Evolutionary conservation across 1,140 invertebrate genomes (phyloP).

Genomic region (Drosophila grimshawi): DNA sequence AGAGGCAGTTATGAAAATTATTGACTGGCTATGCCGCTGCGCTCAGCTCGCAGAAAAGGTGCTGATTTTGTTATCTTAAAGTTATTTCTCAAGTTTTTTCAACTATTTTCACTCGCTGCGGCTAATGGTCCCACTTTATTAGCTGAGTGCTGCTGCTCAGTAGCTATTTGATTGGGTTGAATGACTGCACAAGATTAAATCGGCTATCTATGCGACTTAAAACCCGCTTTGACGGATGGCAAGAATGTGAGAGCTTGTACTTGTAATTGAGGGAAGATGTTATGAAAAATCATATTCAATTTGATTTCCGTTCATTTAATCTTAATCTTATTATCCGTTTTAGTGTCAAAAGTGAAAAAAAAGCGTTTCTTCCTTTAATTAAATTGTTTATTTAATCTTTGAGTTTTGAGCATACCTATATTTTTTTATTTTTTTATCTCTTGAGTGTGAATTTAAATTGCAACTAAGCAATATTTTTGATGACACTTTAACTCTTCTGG

Average conservation of each 20-base stretch:
- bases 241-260: background rate
- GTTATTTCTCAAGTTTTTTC: slow-evolving; percentile 33
- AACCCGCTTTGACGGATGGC: slow-evolving; percentile 6
- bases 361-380: too few species aligned
- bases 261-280: background rate
- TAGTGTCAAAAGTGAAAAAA: too few species aligned
- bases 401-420: too few species aligned
- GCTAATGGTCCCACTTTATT: slow-evolving; percentile 39
- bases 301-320: too few species aligned
- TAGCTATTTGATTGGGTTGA: slow-evolving; percentile 32
- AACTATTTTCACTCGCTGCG: slow-evolving; percentile 43
- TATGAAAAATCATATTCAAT: background rate
- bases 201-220: slow-evolving; percentile 30
- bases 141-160: slow-evolving; percentile 14
- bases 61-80: slow-evolving; percentile 8
- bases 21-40: slow-evolving; percentile 54
- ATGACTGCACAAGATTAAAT: slow-evolving; percentile 39
- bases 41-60: slow-evolving; percentile 28
- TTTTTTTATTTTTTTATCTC: too few species aligned
- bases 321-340: too few species aligned
- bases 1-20: slow-evolving; percentile 81
- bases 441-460: too few species aligned
- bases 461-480: too few species aligned
- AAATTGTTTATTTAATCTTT: too few species aligned
- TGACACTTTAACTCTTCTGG: too few species aligned